Percentiles rank a stretch among this genome's conserved stretches.
These are phyloP conservation scores for Psittacara wagleri DNA, from an alignment of 2,113 vertebrate genomes.

Conservation along the genomic window DNA sequence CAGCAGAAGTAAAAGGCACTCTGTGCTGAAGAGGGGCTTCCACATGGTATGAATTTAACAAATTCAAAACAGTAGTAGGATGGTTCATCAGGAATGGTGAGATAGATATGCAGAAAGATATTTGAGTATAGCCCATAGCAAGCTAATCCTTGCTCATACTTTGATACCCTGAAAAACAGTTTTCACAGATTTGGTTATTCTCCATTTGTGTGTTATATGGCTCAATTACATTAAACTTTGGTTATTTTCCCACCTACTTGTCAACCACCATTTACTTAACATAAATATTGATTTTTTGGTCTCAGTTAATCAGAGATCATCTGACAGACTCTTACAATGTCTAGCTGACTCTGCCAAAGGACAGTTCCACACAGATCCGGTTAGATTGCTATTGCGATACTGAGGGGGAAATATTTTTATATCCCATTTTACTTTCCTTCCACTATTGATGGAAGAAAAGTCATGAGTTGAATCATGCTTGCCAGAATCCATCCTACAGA, in stretches of 20 bases:
- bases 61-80: background rate
- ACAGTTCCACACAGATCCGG: background rate
- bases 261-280: conserved; percentile 28
- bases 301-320: conserved; percentile 9
- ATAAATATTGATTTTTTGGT: conserved; percentile 28
- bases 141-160: background rate
- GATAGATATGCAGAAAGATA: background rate
- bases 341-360: background rate
- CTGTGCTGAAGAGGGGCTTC: background rate
- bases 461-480: background rate
- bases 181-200: background rate
- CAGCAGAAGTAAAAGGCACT: background rate
- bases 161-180: background rate
- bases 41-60: background rate
- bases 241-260: background rate
- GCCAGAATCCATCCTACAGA: background rate
- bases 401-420: background rate
- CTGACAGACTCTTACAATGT: background rate
- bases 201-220: background rate
- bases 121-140: background rate
- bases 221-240: conserved; percentile 22
- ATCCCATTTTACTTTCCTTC: background rate
- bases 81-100: background rate
- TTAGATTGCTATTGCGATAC: background rate
- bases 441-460: background rate